A percentile compares a stretch with the other conserved stretches of the same genome.
Evolutionary conservation across 2,888 invertebrate genomes (phyloP).

Genomic region (Leptinotarsa tumamoca): DNA sequence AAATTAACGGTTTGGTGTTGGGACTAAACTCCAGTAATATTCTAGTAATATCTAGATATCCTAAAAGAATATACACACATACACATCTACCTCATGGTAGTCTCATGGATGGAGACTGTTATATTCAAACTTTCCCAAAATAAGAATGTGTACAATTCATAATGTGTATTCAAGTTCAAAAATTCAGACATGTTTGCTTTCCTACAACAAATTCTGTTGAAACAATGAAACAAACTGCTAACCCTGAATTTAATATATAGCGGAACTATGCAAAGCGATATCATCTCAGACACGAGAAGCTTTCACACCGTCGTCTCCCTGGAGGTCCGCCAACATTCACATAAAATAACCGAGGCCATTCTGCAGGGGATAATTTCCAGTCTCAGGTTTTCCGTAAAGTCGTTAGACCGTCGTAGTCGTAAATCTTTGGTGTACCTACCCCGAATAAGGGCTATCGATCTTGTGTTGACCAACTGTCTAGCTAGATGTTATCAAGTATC

Average conservation of each 20-base stretch:
- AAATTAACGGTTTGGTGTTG: no score
- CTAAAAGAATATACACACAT: no score
- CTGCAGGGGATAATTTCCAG: conserved; percentile 45
- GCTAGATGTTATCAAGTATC: conserved; percentile 21
- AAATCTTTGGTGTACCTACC: conserved; percentile 40
- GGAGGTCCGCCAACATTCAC: conserved; percentile 35
- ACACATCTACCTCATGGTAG: no score
- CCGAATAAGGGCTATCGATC: conserved; percentile 35
- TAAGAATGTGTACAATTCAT: no score
- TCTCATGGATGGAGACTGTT: no score
- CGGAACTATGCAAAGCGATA: conserved; percentile 36
- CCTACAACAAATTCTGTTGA: conserved; percentile 2
- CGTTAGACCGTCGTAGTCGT: conserved; percentile 38
- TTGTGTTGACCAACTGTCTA: conserved; percentile 36
- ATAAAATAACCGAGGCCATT: conserved; percentile 42
- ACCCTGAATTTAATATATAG: conserved; percentile 21
- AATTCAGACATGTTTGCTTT: neutral
- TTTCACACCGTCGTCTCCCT: conserved; percentile 38
- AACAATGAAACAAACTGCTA: neutral
- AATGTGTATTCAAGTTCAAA: no score
- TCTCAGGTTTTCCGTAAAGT: conserved; percentile 42
- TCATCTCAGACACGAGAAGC: conserved; percentile 32
- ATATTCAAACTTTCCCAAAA: no score
- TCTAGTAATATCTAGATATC: no score
- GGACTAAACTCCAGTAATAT: no score